Evolutionary conservation across 2,888 invertebrate genomes (phyloP).

Genomic region (Prionchulus punctatus): DNA sequence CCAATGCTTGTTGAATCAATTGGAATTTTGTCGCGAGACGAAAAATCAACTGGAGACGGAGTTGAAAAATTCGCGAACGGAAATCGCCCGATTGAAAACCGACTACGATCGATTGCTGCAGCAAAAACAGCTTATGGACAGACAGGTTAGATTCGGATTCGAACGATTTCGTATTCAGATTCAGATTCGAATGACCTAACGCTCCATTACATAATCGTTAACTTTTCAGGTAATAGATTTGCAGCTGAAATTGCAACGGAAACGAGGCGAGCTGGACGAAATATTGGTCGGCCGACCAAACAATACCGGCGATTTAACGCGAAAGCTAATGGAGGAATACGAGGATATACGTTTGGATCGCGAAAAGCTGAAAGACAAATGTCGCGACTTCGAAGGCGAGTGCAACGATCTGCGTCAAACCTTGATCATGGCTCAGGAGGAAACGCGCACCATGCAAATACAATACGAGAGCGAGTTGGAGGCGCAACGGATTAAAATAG

Average conservation of each 20-base stretch:
- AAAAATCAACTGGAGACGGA: background rate
- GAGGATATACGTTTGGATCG: constrained; percentile 2
- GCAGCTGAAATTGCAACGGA: background rate
- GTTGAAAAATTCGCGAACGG: background rate
- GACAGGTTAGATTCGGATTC: background rate
- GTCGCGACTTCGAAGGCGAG: background rate
- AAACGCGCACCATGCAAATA: background rate
- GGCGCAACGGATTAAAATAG: background rate
- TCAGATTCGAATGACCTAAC: no score
- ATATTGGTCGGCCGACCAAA: background rate
- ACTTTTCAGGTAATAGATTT: constrained; percentile 1
- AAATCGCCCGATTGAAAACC: background rate
- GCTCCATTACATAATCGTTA: no score
- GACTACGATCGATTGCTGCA: background rate
- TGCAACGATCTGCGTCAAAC: background rate
- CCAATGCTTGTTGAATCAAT: background rate
- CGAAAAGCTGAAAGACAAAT: background rate
- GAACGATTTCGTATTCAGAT: no score
- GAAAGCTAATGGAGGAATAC: constrained; percentile 7
- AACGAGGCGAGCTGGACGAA: background rate
- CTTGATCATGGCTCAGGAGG: background rate
- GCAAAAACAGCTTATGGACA: background rate
- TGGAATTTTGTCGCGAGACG: background rate
- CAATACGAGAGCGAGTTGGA: constrained; percentile 4
- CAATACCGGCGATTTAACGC: background rate